These are phyloP conservation scores for Lamellibrachia columna DNA, from an alignment of 2,888 invertebrate species.

Conservation along the genomic window DNA sequence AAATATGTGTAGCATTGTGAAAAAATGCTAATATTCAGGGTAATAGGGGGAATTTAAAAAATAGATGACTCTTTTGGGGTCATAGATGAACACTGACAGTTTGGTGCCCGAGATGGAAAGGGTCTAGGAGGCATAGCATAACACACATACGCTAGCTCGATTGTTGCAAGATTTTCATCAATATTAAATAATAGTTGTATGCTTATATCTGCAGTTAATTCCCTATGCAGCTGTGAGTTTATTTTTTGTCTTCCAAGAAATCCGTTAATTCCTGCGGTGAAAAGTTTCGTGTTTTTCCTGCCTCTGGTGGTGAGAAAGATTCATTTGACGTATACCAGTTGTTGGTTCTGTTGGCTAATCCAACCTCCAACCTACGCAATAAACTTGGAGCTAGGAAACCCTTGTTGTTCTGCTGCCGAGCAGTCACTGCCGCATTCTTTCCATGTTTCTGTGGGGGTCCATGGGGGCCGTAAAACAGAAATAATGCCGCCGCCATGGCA, in stretches of 20 bases:
- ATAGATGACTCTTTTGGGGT: no score
- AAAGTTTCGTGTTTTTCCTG: not conserved
- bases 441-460: not conserved
- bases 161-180: not conserved
- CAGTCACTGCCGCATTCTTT: not conserved
- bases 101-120: no score
- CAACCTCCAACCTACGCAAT: constrained; percentile 16
- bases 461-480: not conserved
- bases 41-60: no score
- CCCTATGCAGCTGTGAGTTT: not conserved
- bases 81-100: no score
- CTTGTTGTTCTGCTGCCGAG: not conserved
- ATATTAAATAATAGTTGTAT: not conserved
- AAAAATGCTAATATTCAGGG: no score
- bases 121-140: no score
- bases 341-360: not conserved
- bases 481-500: not conserved
- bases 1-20: no score
- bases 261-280: not conserved
- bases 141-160: no score
- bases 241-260: not conserved
- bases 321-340: not conserved
- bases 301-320: not conserved
- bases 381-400: not conserved
- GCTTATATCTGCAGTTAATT: not conserved